A percentile compares a stretch with the other conserved stretches of the same genome.
phyloP scores from a whole-genome alignment of 2,797 vertebrate genomes.

The Tenualosa ilisha region DNA sequence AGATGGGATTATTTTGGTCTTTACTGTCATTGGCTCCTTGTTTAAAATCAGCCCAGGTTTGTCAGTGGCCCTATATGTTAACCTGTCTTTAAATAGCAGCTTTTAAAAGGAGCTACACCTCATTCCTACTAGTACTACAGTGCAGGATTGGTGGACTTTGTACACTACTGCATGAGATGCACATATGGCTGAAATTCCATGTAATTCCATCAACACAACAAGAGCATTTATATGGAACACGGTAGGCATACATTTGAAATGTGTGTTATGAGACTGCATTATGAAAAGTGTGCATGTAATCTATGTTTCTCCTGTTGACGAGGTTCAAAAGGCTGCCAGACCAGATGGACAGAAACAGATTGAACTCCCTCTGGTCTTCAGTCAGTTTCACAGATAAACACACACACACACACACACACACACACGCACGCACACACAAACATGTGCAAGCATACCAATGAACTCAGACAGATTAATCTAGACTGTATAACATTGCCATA shows the following conservation, averaged over 20 bases:
- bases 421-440: background rate
- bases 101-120: background rate
- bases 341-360: conserved; percentile 37
- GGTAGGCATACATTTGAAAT: background rate
- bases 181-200: too few relatives aligned
- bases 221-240: background rate
- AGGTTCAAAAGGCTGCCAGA: background rate
- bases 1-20: too few relatives aligned
- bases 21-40: too few relatives aligned
- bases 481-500: background rate
- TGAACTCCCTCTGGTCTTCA: conserved; percentile 24
- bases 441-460: background rate
- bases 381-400: conserved; percentile 21
- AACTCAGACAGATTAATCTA: background rate
- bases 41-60: background rate
- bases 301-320: background rate
- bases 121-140: background rate
- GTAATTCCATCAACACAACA: background rate
- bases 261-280: background rate
- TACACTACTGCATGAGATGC: background rate
- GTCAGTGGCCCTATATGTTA: background rate
- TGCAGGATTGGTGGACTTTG: background rate
- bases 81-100: background rate
- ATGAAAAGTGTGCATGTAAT: background rate
- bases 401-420: background rate